Conservation (phyloP, 2,888 invertebrate species). For the Blomia tropicalis region DNA sequence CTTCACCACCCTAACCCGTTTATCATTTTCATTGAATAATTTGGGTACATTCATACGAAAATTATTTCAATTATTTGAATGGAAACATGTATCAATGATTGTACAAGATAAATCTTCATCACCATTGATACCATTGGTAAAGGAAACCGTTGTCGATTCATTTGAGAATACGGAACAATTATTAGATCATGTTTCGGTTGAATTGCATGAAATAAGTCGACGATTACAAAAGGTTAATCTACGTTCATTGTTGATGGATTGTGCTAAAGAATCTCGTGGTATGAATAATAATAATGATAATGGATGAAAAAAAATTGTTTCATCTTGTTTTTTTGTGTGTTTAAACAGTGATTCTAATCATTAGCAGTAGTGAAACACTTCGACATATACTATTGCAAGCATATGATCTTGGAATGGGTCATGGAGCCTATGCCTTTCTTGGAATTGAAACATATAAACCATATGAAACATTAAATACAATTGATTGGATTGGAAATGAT, state of each 20-base stretch:
- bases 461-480: conserved; percentile 23
- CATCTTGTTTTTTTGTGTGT: neutral
- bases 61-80: conserved; percentile 28
- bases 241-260: conserved; percentile 4
- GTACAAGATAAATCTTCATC: conserved; percentile 27
- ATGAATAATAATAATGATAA: neutral
- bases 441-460: conserved; percentile 26
- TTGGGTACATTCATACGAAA: conserved; percentile 25
- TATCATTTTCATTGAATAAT: conserved; percentile 25
- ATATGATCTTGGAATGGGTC: conserved; percentile 26
- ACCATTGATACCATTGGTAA: conserved; percentile 24
- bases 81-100: conserved; percentile 29
- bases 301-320: neutral
- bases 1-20: conserved; percentile 28
- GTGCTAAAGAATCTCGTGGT: conserved; percentile 22
- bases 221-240: conserved; percentile 13
- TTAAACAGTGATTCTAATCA: conserved; percentile 31
- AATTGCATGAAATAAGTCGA: conserved; percentile 14
- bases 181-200: neutral
- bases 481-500: conserved; percentile 24
- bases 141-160: conserved; percentile 20
- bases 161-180: conserved; percentile 12
- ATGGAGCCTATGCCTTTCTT: conserved; percentile 27
- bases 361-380: conserved; percentile 31
- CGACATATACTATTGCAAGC: conserved; percentile 27